Evolutionary conservation across 1,140 invertebrate genomes (phyloP).

Genomic region (Dysdera silvatica): DNA sequence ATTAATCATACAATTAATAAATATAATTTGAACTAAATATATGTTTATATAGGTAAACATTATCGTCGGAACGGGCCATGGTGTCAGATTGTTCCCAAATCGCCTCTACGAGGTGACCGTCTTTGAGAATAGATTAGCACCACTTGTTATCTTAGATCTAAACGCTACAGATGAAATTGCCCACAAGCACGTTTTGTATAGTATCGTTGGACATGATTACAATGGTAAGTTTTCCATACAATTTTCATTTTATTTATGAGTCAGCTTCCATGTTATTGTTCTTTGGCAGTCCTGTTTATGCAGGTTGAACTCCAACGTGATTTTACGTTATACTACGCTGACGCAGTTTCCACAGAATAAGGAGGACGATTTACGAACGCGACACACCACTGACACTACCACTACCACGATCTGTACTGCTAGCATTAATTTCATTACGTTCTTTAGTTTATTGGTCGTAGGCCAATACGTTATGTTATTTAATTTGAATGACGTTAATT

Average conservation of each 20-base stretch:
- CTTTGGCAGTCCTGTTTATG: too few species aligned
- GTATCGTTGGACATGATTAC: constrained; percentile 37
- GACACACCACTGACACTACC: too few species aligned
- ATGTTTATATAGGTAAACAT: constrained; percentile 34
- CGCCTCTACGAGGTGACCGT: constrained; percentile 38
- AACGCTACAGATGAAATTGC: constrained; percentile 40
- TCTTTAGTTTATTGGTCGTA: too few species aligned
- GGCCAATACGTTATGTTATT: too few species aligned
- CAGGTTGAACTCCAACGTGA: too few species aligned
- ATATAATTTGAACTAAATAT: background rate
- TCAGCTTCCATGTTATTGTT: too few species aligned
- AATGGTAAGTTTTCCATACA: constrained; percentile 14
- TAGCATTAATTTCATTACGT: too few species aligned
- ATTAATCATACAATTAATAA: background rate
- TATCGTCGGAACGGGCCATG: constrained; percentile 39
- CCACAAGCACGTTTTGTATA: constrained; percentile 34
- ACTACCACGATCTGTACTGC: too few species aligned
- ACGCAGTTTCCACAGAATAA: too few species aligned
- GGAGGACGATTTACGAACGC: too few species aligned
- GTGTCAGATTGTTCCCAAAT: constrained; percentile 37
- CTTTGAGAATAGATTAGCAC: constrained; percentile 36
- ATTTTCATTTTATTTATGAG: background rate
- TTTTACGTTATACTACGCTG: too few species aligned
- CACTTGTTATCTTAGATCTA: constrained; percentile 36
- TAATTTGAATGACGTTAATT: too few species aligned